phyloP scores from a whole-genome alignment of 2,888 invertebrate species.

The Hemithea aestivaria region DNA sequence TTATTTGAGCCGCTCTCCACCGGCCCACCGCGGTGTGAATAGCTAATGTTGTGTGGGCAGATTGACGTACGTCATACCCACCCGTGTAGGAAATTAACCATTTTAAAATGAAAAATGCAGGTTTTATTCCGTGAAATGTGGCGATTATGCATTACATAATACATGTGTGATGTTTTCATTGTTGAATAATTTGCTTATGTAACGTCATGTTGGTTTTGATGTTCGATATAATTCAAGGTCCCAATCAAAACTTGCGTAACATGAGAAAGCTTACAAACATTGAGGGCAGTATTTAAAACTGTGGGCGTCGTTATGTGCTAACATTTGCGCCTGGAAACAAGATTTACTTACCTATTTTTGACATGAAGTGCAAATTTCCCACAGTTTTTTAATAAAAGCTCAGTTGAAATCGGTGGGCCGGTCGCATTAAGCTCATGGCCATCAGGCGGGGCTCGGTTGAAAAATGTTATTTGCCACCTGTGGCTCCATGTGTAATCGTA shows the following conservation, averaged over 20 bases:
- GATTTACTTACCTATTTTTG: too few relatives aligned
- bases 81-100: constrained; percentile 10
- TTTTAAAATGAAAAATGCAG: constrained; percentile 8
- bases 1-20: constrained; percentile 55
- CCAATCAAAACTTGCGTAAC: too few relatives aligned
- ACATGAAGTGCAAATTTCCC: constrained; percentile 42
- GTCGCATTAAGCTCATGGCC: constrained; percentile 61
- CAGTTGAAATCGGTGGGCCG: constrained; percentile 57
- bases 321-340: too few relatives aligned
- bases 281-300: too few relatives aligned
- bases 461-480: constrained; percentile 80
- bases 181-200: too few relatives aligned
- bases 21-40: constrained; percentile 44
- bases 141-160: too few relatives aligned
- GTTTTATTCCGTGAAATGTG: constrained; percentile 6
- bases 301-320: too few relatives aligned
- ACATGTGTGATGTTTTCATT: too few relatives aligned
- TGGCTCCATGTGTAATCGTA: constrained; percentile 72
- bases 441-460: constrained; percentile 55
- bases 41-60: constrained; percentile 39
- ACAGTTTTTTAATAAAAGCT: constrained; percentile 66
- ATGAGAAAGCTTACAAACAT: too few relatives aligned
- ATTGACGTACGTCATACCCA: constrained; percentile 24
- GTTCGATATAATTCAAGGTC: too few relatives aligned
- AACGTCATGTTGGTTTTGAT: too few relatives aligned